Evolutionary conservation across 2,797 vertebrate genomes (phyloP).

Genomic region (Fundulus diaphanus): DNA sequence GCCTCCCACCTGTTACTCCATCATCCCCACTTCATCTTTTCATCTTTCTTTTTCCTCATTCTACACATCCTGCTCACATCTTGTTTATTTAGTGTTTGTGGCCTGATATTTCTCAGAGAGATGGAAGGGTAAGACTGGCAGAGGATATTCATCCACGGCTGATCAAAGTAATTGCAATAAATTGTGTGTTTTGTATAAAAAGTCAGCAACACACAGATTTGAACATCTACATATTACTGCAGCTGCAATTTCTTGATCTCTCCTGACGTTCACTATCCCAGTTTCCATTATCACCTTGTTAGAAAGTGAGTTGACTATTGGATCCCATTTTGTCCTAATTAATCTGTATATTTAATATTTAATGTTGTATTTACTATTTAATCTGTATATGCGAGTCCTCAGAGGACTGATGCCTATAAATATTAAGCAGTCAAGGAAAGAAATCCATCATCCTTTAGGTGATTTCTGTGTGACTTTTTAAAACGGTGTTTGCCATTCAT

Average conservation of each 20-base stretch:
- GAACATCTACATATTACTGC: conserved; percentile 15
- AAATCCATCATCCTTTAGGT: conserved; percentile 14
- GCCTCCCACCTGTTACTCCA: conserved; percentile 27
- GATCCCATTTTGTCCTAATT: conserved; percentile 27
- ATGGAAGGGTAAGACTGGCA: conserved; percentile 7
- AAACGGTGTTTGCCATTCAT: neutral
- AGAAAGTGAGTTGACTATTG: conserved; percentile 40
- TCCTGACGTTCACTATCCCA: conserved; percentile 21
- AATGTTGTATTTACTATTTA: too few species aligned
- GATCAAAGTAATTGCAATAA: conserved; percentile 60
- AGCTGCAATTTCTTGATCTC: conserved; percentile 35
- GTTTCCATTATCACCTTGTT: conserved; percentile 50
- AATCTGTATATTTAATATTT: too few species aligned
- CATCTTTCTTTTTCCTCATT: neutral
- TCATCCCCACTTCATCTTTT: conserved; percentile 22
- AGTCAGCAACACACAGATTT: conserved; percentile 40
- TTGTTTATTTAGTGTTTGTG: conserved; percentile 39
- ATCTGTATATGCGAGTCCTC: conserved; percentile 35
- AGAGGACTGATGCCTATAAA: conserved; percentile 39
- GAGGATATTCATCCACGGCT: conserved; percentile 66
- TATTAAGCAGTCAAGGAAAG: conserved; percentile 43
- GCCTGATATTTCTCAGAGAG: conserved; percentile 42
- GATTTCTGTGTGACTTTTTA: neutral
- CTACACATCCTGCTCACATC: conserved; percentile 15
- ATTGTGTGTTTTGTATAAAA: conserved; percentile 34